Conservation (phyloP, 2,113 vertebrate species). For the Egretta garzetta region DNA sequence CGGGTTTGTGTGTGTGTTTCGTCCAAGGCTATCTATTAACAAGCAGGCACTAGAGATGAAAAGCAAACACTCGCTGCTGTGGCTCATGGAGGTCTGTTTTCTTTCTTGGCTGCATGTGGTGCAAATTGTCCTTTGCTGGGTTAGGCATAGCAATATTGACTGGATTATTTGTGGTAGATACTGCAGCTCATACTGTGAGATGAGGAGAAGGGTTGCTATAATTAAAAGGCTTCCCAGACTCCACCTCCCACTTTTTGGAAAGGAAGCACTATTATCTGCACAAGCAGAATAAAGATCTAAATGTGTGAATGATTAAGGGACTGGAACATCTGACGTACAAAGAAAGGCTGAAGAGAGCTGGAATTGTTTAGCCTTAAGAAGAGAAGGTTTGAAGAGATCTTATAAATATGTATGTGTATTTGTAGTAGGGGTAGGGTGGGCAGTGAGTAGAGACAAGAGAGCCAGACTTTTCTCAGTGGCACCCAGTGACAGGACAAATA, state of each 20-base stretch:
- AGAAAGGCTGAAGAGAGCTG: neutral
- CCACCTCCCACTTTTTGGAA: slow-evolving; percentile 8
- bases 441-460: neutral
- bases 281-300: slow-evolving; percentile 19
- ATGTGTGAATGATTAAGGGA: neutral
- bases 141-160: neutral
- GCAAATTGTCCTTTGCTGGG: slow-evolving; percentile 25
- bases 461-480: neutral
- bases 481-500: neutral
- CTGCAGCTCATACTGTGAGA: neutral
- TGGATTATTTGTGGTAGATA: slow-evolving; percentile 10
- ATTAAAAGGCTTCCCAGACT: slow-evolving; percentile 27
- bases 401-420: neutral
- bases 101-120: neutral
- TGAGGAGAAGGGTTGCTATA: neutral
- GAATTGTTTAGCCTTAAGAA: neutral
- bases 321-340: neutral
- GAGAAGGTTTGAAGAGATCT: neutral
- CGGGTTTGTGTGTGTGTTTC: neutral
- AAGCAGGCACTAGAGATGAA: neutral
- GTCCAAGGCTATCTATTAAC: neutral
- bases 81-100: neutral
- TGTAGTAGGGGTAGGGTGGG: fast-evolving
- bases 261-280: neutral
- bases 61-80: neutral